Evolutionary conservation across 2,113 vertebrate genomes (phyloP).

Genomic region (Protobothrops flavoviridis): DNA sequence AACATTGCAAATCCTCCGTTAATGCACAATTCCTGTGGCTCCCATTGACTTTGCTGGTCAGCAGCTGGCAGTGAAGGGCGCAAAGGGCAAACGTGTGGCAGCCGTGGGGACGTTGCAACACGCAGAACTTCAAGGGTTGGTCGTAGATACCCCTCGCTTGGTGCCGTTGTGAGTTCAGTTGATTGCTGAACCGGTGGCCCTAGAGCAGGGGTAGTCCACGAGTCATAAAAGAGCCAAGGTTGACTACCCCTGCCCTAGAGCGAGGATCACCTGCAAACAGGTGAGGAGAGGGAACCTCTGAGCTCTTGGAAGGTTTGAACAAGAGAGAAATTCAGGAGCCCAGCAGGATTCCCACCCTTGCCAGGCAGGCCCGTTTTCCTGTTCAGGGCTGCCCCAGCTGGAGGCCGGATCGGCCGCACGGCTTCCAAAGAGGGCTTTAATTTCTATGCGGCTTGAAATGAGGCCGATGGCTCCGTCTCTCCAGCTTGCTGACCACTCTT

Average conservation of each 20-base stretch:
- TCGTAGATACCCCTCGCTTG: too few species aligned
- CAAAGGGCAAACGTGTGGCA: not conserved
- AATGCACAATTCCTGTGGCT: not conserved
- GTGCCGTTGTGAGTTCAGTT: too few species aligned
- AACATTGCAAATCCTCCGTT: accelerated
- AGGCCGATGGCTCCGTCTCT: not conserved
- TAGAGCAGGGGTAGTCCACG: too few species aligned
- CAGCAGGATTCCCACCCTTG: not conserved
- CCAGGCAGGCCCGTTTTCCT: not conserved
- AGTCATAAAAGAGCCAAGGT: too few species aligned
- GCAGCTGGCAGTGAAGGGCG: not conserved
- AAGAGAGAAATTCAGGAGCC: too few species aligned
- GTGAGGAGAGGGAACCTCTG: not conserved
- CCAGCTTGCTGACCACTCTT: not conserved
- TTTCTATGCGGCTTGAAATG: not conserved
- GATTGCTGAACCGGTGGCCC: not conserved
- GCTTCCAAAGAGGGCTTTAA: not conserved
- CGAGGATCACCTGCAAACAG: not conserved
- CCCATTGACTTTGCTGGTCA: not conserved
- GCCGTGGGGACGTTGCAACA: too few species aligned
- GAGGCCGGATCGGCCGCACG: not conserved
- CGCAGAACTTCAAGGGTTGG: too few species aligned
- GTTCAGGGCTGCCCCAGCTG: not conserved
- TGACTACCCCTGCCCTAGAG: not conserved
- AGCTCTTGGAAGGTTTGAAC: not conserved